phyloP scores from a whole-genome alignment of 2,888 invertebrate genomes.

The Drosophila longiperda region DNA sequence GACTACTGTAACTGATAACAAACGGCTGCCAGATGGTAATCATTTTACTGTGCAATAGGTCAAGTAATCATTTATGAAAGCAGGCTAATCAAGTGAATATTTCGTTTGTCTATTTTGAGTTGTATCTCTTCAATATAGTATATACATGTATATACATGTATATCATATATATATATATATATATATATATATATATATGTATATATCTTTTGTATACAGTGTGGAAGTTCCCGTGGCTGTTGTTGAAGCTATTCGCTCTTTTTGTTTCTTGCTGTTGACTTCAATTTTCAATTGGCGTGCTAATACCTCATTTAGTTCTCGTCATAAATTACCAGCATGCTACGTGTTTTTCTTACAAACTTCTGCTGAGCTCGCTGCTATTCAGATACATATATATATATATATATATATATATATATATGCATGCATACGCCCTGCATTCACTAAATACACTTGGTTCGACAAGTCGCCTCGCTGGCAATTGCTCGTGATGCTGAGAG shows the following conservation, averaged over 20 bases:
- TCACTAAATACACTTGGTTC: neutral
- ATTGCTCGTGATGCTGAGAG: constrained; percentile 69
- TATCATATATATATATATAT: neutral
- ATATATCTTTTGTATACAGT: neutral
- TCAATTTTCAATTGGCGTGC: constrained; percentile 82
- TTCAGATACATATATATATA: neutral
- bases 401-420: constrained; percentile 2
- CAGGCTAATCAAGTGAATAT: constrained; percentile 1
- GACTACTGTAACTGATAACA: too few species aligned
- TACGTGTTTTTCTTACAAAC: constrained; percentile 31
- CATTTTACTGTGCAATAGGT: neutral
- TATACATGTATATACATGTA: neutral
- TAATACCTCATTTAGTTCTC: constrained; percentile 84
- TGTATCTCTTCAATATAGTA: neutral
- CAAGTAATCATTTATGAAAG: neutral
- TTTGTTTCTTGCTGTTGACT: constrained; percentile 43
- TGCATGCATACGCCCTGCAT: neutral
- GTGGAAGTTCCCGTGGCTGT: neutral
- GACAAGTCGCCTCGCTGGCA: constrained; percentile 23
- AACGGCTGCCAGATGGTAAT: neutral
- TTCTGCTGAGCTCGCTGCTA: constrained; percentile 1
- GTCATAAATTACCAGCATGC: constrained; percentile 67
- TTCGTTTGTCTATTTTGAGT: constrained; percentile 6
- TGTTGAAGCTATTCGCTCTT: constrained; percentile 10
- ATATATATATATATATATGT: neutral